These are phyloP conservation scores for Aleadryas rufinucha DNA, from an alignment of 2,113 vertebrate species.

Conservation along the genomic window DNA sequence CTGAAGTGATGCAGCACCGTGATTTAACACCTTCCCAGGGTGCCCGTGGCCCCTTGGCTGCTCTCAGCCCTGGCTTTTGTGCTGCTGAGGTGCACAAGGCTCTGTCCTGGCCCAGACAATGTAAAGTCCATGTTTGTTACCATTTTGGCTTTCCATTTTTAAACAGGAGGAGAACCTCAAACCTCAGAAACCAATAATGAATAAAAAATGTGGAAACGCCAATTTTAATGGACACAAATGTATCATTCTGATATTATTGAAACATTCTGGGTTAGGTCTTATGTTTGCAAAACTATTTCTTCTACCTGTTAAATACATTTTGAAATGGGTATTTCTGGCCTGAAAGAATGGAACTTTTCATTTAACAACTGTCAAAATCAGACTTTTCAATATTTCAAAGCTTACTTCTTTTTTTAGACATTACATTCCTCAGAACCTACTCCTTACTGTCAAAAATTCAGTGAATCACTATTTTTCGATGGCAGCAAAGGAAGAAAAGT, in stretches of 20 bases:
- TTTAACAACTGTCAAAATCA: constrained; percentile 38
- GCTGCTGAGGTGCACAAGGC: not conserved
- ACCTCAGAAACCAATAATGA: not conserved
- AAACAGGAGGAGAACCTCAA: not conserved
- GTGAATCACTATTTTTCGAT: not conserved
- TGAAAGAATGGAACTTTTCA: not conserved
- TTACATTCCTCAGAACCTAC: not conserved
- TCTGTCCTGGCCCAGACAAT: not conserved
- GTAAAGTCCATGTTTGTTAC: not conserved
- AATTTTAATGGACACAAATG: not conserved
- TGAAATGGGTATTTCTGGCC: not conserved
- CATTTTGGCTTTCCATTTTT: not conserved
- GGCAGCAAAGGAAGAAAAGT: not conserved
- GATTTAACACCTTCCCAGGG: not conserved
- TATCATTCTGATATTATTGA: not conserved
- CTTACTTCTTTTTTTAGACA: not conserved
- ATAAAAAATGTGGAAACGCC: not conserved
- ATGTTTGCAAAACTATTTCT: not conserved
- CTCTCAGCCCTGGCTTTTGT: not conserved
- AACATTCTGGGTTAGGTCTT: not conserved
- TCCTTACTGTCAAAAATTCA: constrained; percentile 33
- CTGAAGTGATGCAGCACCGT: not conserved
- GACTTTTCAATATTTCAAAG: constrained; percentile 25
- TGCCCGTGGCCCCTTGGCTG: not conserved
- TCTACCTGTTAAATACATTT: not conserved